Percentiles rank a stretch among this genome's conserved stretches.
Conservation (phyloP, 2,113 vertebrate species). For the Pedionomus torquatus region DNA sequence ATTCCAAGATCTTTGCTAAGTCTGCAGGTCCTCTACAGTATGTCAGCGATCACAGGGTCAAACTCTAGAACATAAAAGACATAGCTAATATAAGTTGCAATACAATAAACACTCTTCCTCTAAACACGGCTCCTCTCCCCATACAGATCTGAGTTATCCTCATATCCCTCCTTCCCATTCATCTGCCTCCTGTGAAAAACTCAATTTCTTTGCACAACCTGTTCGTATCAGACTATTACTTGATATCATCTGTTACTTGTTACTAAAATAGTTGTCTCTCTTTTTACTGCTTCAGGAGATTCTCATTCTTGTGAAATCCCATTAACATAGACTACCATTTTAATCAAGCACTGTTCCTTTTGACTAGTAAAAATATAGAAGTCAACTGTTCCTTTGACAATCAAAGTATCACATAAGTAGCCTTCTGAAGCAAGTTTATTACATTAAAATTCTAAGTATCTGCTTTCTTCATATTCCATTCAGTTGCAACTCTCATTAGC, state of each 20-base stretch:
- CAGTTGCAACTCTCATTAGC: background rate
- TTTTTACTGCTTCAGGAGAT: background rate
- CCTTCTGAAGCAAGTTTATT: background rate
- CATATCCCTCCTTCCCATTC: background rate
- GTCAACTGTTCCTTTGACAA: background rate
- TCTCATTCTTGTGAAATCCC: background rate
- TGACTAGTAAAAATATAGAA: background rate
- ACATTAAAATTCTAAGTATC: background rate
- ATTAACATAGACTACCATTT: background rate
- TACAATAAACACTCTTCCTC: background rate
- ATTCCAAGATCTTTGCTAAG: background rate
- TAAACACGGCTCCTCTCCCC: background rate
- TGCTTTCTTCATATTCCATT: background rate
- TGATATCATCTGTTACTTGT: background rate
- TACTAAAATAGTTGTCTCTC: background rate
- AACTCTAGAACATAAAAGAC: background rate
- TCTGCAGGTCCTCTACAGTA: background rate
- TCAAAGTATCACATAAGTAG: background rate
- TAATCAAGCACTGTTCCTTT: background rate
- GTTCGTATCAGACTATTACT: background rate
- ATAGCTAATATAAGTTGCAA: background rate
- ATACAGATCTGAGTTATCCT: fast-evolving
- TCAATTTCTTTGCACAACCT: background rate
- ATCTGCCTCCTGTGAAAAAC: background rate
- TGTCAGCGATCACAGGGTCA: background rate